A percentile compares a stretch with the other conserved stretches of the same genome.
Evolutionary conservation across 2,113 vertebrate species (phyloP).

Genomic region (Emydocephalus ijimae): DNA sequence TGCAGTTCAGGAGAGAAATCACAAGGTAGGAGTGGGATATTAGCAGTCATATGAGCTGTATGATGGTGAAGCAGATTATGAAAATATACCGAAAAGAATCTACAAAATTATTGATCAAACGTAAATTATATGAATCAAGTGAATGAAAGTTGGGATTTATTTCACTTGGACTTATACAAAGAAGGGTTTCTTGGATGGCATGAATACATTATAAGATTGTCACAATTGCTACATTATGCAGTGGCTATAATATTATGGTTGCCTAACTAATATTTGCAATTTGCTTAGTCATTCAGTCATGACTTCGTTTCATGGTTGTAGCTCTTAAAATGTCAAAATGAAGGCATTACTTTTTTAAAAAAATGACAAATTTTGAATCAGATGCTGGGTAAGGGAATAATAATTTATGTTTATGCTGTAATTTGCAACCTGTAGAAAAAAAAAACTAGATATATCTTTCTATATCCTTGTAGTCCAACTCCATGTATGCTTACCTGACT

Average conservation of each 20-base stretch:
- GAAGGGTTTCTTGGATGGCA: slow-evolving; percentile 27
- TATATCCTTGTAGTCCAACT: neutral
- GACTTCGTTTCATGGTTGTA: slow-evolving; percentile 12
- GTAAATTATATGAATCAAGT: neutral
- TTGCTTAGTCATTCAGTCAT: slow-evolving; percentile 36
- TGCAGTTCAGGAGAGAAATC: neutral
- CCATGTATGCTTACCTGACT: neutral
- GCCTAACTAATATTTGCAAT: slow-evolving; percentile 17
- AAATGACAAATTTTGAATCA: slow-evolving; percentile 17
- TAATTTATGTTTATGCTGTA: neutral
- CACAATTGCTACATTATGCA: neutral
- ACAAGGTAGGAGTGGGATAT: neutral
- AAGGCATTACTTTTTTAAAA: slow-evolving; percentile 25
- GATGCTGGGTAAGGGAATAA: neutral
- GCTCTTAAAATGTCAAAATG: slow-evolving; percentile 23
- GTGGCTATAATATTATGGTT: neutral
- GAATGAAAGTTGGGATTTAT: neutral
- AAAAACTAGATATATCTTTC: slow-evolving; percentile 14
- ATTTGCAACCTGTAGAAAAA: neutral
- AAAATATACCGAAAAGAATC: neutral
- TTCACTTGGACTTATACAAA: neutral
- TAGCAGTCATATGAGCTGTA: neutral
- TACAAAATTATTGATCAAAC: neutral
- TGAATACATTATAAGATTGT: slow-evolving; percentile 5
- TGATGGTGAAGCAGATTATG: neutral